These are phyloP conservation scores for Ploceus nigricollis DNA, from an alignment of 2,113 vertebrate genomes.

Conservation along the genomic window DNA sequence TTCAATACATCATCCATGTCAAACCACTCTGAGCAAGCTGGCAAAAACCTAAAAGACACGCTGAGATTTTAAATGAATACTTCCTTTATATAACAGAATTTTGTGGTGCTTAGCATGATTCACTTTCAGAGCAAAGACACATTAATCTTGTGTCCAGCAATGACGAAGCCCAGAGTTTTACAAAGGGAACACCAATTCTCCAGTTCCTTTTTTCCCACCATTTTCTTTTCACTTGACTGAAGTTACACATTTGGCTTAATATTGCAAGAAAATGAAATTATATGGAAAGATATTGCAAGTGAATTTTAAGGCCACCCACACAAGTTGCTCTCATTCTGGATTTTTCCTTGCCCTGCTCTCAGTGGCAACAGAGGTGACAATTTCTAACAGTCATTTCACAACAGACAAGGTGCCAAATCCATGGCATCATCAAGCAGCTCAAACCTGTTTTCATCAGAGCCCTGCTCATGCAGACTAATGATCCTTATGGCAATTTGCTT, in stretches of 20 bases:
- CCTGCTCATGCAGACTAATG: neutral
- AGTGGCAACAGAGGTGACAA: neutral
- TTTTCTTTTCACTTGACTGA: neutral
- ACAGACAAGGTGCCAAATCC: neutral
- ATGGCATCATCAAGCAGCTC: neutral
- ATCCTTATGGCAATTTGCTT: neutral
- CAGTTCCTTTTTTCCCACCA: neutral
- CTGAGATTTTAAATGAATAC: constrained; percentile 14
- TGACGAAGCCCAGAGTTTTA: neutral
- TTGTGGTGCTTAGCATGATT: neutral
- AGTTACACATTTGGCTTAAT: neutral
- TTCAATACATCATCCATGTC: constrained; percentile 11
- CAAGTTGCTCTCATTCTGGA: neutral
- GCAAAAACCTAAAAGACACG: neutral
- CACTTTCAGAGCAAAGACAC: neutral
- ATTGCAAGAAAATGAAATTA: neutral
- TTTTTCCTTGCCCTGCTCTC: neutral
- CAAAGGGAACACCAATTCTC: neutral
- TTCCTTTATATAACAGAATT: constrained; percentile 8
- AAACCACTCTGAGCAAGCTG: neutral
- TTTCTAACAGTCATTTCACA: neutral
- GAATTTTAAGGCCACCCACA: constrained; percentile 24
- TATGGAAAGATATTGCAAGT: neutral
- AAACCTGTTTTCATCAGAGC: neutral
- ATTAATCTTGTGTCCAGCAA: neutral